phyloP scores from a whole-genome alignment of 2,888 invertebrate species.

The Hemicrepidius hirtus region DNA sequence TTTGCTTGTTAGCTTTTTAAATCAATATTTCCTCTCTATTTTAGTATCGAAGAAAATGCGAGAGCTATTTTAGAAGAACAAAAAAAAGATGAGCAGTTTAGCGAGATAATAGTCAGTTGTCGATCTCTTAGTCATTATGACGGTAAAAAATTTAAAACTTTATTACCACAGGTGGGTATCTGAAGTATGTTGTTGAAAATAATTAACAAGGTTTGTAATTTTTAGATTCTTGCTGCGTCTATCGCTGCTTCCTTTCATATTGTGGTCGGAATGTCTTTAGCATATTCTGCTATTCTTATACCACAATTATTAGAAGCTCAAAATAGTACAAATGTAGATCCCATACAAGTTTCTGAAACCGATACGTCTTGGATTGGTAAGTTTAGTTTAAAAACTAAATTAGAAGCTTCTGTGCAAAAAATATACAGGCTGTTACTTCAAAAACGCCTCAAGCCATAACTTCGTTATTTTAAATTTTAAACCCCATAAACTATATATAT shows the following conservation, averaged over 20 bases:
- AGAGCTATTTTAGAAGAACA: constrained; percentile 67
- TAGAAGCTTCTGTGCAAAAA: too few relatives aligned
- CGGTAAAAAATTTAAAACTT: constrained; percentile 67
- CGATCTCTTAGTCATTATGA: constrained; percentile 71
- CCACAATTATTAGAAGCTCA: constrained; percentile 70
- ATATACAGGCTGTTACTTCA: too few relatives aligned
- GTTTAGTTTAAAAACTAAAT: constrained; percentile 7
- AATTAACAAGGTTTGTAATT: constrained; percentile 18
- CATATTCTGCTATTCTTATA: constrained; percentile 74
- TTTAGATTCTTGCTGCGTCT: constrained; percentile 74
- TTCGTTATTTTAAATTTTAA: too few relatives aligned
- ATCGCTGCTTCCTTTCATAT: constrained; percentile 76
- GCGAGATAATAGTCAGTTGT: constrained; percentile 71
- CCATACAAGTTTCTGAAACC: constrained; percentile 64
- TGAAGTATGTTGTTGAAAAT: neutral
- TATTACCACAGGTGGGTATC: constrained; percentile 71
- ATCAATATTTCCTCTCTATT: constrained; percentile 39
- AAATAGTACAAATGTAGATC: constrained; percentile 50
- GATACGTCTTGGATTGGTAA: constrained; percentile 74
- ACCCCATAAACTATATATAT: too few relatives aligned
- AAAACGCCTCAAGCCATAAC: too few relatives aligned
- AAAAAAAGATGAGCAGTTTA: constrained; percentile 70
- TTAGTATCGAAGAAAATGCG: constrained; percentile 67
- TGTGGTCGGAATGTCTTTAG: constrained; percentile 76
- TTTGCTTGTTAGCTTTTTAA: constrained; percentile 8